A percentile compares a stretch with the other conserved stretches of the same genome.
phyloP scores from a whole-genome alignment of 2,113 vertebrate genomes.

The western clawed frog (Xenopus tropicalis) region DNA sequence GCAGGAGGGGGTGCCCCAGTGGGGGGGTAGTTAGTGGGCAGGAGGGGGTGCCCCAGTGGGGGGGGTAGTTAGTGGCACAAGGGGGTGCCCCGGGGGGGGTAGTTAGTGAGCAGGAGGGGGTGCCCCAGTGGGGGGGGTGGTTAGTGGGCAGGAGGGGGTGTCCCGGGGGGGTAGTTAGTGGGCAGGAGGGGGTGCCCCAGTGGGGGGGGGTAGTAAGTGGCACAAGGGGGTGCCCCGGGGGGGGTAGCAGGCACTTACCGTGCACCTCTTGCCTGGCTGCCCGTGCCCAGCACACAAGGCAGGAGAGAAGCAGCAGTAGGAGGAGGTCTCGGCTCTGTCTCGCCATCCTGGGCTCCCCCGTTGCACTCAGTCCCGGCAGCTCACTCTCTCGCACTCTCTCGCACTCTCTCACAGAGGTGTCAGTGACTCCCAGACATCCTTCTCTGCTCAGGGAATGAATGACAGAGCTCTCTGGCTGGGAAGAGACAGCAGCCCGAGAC shows the following conservation, averaged over 20 bases:
- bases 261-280: constrained; percentile 58
- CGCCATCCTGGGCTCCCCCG: constrained; percentile 20
- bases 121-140: background rate
- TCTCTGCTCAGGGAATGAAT: constrained; percentile 5
- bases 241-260: constrained; percentile 52
- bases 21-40: background rate
- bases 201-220: background rate
- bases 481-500: background rate
- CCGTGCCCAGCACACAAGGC: constrained; percentile 46
- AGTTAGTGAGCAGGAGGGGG: no score
- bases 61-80: background rate
- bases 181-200: no score
- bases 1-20: no score
- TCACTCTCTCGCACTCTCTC: no score
- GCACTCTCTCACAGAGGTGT: constrained; percentile 28
- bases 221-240: background rate
- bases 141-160: no score
- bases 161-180: background rate
- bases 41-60: no score
- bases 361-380: background rate
- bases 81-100: background rate
- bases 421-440: constrained; percentile 39
- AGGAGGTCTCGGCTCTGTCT: background rate
- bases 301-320: constrained; percentile 27
- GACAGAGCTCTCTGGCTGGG: background rate